A percentile compares a stretch with the other conserved stretches of the same genome.
Conservation (phyloP, 2,888 invertebrate species). For the Gnatocerus cornutus region DNA sequence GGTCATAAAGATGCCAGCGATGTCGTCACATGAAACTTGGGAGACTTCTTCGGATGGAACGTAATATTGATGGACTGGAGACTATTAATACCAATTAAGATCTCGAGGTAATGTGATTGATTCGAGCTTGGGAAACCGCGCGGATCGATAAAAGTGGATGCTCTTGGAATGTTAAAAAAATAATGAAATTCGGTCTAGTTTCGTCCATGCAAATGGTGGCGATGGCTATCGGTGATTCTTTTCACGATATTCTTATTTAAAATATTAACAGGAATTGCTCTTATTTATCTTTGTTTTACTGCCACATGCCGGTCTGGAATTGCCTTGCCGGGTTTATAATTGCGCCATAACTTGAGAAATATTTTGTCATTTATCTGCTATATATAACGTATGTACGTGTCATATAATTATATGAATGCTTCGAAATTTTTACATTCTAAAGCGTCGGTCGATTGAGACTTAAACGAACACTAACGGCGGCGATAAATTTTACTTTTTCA, state of each 20-base stretch:
- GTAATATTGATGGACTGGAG: slow-evolving; percentile 38
- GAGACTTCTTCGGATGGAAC: slow-evolving; percentile 26
- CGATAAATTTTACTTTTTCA: slow-evolving; percentile 28
- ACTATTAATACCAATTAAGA: slow-evolving; percentile 44
- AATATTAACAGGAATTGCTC: slow-evolving; percentile 49
- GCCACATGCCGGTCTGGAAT: slow-evolving; percentile 48
- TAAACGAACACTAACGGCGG: slow-evolving; percentile 27
- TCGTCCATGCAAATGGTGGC: neutral
- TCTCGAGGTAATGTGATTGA: slow-evolving; percentile 24
- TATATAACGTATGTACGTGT: slow-evolving; percentile 53
- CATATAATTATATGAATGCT: slow-evolving; percentile 52
- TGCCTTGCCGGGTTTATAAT: slow-evolving; percentile 51
- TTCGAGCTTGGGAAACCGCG: slow-evolving; percentile 20
- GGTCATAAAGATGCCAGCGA: slow-evolving; percentile 32
- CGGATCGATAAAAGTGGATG: slow-evolving; percentile 17
- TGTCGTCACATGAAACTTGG: slow-evolving; percentile 19
- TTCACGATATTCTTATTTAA: slow-evolving; percentile 36
- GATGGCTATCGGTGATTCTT: slow-evolving; percentile 16
- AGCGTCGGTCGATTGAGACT: slow-evolving; percentile 34
- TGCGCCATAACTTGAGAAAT: slow-evolving; percentile 55
- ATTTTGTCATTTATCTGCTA: slow-evolving; percentile 55
- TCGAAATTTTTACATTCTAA: slow-evolving; percentile 50
- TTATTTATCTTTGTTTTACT: slow-evolving; percentile 49
- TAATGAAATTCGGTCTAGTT: too few relatives aligned
- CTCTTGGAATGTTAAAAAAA: slow-evolving; percentile 2